A percentile compares a stretch with the other conserved stretches of the same genome.
Evolutionary conservation across 2,888 invertebrate species (phyloP).

Genomic region (Scrobipalpa costella): DNA sequence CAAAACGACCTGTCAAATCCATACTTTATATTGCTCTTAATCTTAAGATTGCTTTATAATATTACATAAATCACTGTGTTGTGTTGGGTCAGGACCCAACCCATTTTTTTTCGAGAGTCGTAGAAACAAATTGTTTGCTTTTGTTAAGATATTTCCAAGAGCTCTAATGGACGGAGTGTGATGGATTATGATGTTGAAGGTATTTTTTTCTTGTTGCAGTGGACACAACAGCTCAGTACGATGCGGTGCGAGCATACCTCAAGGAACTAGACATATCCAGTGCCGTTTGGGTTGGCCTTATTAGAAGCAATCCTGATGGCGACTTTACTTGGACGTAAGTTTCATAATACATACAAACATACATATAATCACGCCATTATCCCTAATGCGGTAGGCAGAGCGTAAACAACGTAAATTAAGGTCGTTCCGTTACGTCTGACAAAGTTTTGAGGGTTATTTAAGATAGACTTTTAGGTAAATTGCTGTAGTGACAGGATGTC

Average conservation of each 20-base stretch:
- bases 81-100: not conserved
- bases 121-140: not conserved
- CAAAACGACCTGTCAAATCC: too few species aligned
- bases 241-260: conserved; percentile 88
- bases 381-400: too few species aligned
- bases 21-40: too few species aligned
- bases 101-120: not conserved
- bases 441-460: too few species aligned
- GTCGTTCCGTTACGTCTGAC: too few species aligned
- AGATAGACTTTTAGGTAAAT: too few species aligned
- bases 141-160: not conserved
- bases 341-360: too few species aligned
- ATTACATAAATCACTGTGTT: too few species aligned
- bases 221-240: conserved; percentile 88
- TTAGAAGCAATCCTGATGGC: conserved; percentile 85
- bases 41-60: too few species aligned
- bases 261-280: conserved; percentile 89
- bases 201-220: conserved; percentile 78
- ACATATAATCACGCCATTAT: too few species aligned
- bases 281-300: conserved; percentile 90
- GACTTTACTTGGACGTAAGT: conserved; percentile 91
- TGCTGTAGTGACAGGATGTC: too few species aligned
- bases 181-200: not conserved
- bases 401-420: too few species aligned
- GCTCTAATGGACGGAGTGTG: not conserved